A percentile compares a stretch with the other conserved stretches of the same genome.
These are phyloP conservation scores for Plutella xylostella DNA, from an alignment of 2,888 invertebrate species.

Conservation along the genomic window DNA sequence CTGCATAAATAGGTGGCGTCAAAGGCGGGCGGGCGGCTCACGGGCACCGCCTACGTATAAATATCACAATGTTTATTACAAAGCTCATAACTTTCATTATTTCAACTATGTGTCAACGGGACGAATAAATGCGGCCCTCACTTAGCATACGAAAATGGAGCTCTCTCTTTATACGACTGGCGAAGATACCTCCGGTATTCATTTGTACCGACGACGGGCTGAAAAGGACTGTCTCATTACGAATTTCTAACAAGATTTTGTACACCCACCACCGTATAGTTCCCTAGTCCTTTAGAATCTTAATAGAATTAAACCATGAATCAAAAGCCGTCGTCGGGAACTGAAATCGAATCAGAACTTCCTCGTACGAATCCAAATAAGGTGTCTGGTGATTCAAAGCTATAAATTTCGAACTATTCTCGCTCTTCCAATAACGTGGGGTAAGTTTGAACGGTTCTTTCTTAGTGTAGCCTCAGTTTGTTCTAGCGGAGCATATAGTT, in stretches of 20 bases:
- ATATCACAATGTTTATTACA: constrained; percentile 3
- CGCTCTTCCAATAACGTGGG: constrained; percentile 24
- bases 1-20: constrained; percentile 7
- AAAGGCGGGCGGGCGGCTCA: background rate
- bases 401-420: constrained; percentile 33
- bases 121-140: constrained; percentile 18
- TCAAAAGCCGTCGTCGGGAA: background rate
- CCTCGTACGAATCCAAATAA: constrained; percentile 28
- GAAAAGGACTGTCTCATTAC: background rate
- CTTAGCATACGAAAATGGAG: constrained; percentile 54
- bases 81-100: constrained; percentile 8
- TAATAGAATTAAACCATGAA: constrained; percentile 1
- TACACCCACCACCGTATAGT: background rate
- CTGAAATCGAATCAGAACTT: constrained; percentile 20
- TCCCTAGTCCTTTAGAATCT: background rate
- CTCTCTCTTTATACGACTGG: constrained; percentile 10
- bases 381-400: constrained; percentile 37
- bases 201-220: background rate
- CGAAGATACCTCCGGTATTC: background rate
- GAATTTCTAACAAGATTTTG: background rate
- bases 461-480: constrained; percentile 21
- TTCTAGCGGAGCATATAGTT: constrained; percentile 29
- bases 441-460: constrained; percentile 27
- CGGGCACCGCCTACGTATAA: background rate
- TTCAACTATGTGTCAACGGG: constrained; percentile 18